Evolutionary conservation across 2,113 vertebrate species (phyloP).

Genomic region (Scalopus aquaticus): DNA sequence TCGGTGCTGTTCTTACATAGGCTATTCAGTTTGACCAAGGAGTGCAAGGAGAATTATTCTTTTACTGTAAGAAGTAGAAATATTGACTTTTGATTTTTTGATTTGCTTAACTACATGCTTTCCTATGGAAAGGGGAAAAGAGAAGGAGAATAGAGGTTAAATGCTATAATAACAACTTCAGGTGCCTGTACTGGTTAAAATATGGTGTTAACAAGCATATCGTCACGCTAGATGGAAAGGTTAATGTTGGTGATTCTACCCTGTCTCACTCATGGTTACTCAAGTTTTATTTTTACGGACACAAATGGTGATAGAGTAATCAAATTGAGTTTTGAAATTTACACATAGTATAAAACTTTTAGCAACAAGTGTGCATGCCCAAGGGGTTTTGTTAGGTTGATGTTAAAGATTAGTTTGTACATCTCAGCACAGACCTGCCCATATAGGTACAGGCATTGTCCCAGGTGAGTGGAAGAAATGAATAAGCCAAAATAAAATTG

Average conservation of each 20-base stretch:
- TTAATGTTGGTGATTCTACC: background rate
- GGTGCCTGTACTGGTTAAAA: background rate
- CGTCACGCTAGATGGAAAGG: background rate
- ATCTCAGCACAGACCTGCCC: background rate
- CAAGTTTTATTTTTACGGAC: background rate
- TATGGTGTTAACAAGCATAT: background rate
- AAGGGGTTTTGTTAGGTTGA: background rate
- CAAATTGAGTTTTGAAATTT: conserved; percentile 20
- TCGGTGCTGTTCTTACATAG: background rate
- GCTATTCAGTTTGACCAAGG: background rate
- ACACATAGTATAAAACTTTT: background rate
- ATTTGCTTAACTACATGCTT: background rate
- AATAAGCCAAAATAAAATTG: background rate
- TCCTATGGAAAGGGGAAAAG: background rate
- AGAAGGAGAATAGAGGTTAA: background rate
- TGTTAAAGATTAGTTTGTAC: background rate
- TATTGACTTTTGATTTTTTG: background rate
- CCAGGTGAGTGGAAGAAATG: background rate
- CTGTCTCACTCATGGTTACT: background rate
- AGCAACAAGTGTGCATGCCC: background rate
- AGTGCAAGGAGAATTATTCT: background rate
- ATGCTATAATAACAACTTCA: background rate
- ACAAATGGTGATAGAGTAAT: background rate
- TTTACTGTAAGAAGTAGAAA: background rate
- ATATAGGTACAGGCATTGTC: background rate